Evolutionary conservation across 1,140 invertebrate genomes (phyloP), one percentile per base, ranked within the genome.

Genomic region (Sweltsa coloradensis): DNA sequence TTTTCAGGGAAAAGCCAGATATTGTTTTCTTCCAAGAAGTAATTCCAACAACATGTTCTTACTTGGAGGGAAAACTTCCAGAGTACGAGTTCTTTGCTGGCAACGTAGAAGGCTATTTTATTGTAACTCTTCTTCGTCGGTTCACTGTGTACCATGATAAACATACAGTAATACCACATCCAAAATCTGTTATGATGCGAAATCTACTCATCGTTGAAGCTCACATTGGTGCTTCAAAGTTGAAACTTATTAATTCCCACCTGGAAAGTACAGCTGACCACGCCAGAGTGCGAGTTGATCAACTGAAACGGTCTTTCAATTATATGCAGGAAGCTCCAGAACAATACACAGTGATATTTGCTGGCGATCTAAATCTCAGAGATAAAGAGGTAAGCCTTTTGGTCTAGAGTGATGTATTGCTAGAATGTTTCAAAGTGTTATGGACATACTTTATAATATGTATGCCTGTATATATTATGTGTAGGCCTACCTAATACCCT

Each of bases 1-100:
- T 49, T 58, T 62, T 31, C 53, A 77, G 74, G 45, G 72, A 74
- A 45, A 64, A 70, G 22, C 70, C 75, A 7, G 74, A 79, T 56
- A 59, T 79, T 29, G 67, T 79, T 1, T 78, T 78, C 53, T 60
- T 81, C 22, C 79, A 81, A 62, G 79, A 81, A 63, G 65, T 81
- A 14, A 63, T 75, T 16, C 63, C 64, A 6, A 52, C 61, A 14
- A 64, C 72, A 3, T 60, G 63, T 39, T 47, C 53, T 21, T 64
- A 64, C 49, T 52, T 73, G 31, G 57, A 65, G 22, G 52, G 53
- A 6, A 51, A 60, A 7, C 49, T 72, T 5, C 52, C 55, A 14
- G 60, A 64, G 16, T 73, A 73, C 53, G 53, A 63, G 29, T 59
- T 66, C 29, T 53, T 68, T 34, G 47, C 57, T 41, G 63, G 61